These are phyloP conservation scores for Maniola hyperantus DNA, from an alignment of 2,888 invertebrate species.

Conservation along the genomic window DNA sequence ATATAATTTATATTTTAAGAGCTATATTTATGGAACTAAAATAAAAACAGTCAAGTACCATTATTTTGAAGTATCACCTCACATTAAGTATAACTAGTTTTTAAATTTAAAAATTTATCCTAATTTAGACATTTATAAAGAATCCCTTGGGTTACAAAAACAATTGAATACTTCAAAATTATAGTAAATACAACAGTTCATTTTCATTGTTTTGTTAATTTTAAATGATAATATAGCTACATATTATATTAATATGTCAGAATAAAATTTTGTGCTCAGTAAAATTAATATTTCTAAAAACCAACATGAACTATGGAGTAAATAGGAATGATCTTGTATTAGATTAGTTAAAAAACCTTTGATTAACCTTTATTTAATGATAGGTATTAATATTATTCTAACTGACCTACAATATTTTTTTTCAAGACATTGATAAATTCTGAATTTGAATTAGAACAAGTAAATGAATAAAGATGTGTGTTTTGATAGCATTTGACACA, in stretches of 20 bases:
- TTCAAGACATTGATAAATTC: slow-evolving; percentile 4
- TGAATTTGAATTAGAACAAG: neutral
- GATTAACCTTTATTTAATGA: slow-evolving; percentile 11
- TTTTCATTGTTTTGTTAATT: slow-evolving; percentile 29
- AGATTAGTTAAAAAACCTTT: neutral
- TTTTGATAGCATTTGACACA: slow-evolving; percentile 19
- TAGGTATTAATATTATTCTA: neutral
- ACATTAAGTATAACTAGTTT: slow-evolving; percentile 19
- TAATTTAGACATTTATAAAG: slow-evolving; percentile 22
- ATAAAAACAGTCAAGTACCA: slow-evolving; percentile 31
- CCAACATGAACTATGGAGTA: slow-evolving; percentile 40
- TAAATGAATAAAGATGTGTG: neutral
- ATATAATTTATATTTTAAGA: slow-evolving; percentile 12
- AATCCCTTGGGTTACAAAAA: slow-evolving; percentile 10
- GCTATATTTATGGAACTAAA: slow-evolving; percentile 37
- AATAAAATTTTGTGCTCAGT: slow-evolving; percentile 60
- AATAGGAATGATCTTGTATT: slow-evolving; percentile 55
- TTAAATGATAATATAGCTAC: neutral
- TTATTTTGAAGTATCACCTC: slow-evolving; percentile 34
- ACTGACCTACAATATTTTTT: neutral
- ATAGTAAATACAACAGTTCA: slow-evolving; percentile 17
- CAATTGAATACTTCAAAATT: slow-evolving; percentile 15
- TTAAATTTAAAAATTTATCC: slow-evolving; percentile 25
- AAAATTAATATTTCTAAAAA: slow-evolving; percentile 49
- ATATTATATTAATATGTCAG: neutral